Evolutionary conservation across 1,140 invertebrate genomes (phyloP), one percentile per base, ranked within the genome.

Genomic region (Ruditapes philippinarum): DNA sequence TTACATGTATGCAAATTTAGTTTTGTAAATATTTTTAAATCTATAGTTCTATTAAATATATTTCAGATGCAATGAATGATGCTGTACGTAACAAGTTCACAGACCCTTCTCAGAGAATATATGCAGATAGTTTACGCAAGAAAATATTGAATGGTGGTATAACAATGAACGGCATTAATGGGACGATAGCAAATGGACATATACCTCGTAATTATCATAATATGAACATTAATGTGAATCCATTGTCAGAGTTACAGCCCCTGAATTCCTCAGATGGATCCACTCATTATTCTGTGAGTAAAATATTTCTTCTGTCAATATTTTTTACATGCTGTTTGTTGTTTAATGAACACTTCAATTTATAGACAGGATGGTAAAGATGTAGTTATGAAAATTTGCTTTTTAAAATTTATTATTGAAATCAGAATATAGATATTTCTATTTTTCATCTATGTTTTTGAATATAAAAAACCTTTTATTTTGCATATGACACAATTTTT

Each of bases 171-270:
- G 92, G 92, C 12, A 86, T 94, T 33, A 93, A 92, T 45, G 92
- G 92, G 33, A 81, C 89, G 17, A 80, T 92, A 45, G 82, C 89
- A 22, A 93, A 94, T 88, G 94, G 94, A 12, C 91, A 93, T 84
- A 88, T 93, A 33, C 91, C 88, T 22, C 89, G 92, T 78, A 79
- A 90, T 33, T 90, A 92, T 73, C 91, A 91, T n/a, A 92, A 93
- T 78, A 93, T 95, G 93, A 95, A 95, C 87, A 92, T 95, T 54
- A 94, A 90, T 91, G 92, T 95, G 19, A 95, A 94, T 84, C 93
- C 94, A 22, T 31, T 95, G 81, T 91, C 93, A 17, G 90, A 94
- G n/a, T 49, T 92, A 65, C 92, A 93, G 19, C 45, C 65, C 33
- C 40, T 80, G 11, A 70, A 78, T 31, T 57, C 51, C 65, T 65